Evolutionary conservation across 2,888 invertebrate genomes (phyloP).

Genomic region (Alloscopus bannaensis): DNA sequence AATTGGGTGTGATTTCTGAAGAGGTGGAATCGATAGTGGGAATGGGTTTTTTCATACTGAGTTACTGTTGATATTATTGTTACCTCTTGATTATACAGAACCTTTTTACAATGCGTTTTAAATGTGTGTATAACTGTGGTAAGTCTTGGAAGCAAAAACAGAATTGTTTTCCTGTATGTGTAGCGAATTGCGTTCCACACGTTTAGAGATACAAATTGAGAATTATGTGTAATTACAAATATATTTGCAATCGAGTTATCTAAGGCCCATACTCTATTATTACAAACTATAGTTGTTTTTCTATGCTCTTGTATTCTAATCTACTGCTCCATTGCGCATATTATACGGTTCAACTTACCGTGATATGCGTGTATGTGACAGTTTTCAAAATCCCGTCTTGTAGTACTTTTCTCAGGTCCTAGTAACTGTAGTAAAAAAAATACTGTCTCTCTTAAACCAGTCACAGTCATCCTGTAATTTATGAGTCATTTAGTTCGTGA

Average conservation of each 20-base stretch:
- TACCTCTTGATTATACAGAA: constrained; percentile 6
- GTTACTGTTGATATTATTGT: constrained; percentile 6
- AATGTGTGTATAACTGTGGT: constrained; percentile 30
- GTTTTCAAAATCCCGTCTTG: not conserved
- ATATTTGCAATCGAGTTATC: no score
- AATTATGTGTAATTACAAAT: no score
- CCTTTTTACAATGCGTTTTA: not conserved
- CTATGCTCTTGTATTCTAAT: not conserved
- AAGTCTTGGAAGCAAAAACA: constrained; percentile 14
- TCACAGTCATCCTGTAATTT: no score
- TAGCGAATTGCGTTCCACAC: not conserved
- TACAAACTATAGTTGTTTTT: not conserved
- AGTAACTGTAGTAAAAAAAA: no score
- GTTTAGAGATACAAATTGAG: not conserved
- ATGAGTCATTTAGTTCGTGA: no score
- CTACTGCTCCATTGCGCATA: not conserved
- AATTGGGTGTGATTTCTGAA: not conserved
- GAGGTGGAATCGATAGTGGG: constrained; percentile 52
- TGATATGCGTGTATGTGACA: not conserved
- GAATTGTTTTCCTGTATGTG: not conserved
- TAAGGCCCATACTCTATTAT: not conserved
- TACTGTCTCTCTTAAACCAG: no score
- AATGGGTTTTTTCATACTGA: constrained; percentile 39
- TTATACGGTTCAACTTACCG: not conserved
- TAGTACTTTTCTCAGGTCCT: no score